Evolutionary conservation across 2,113 vertebrate genomes (phyloP).

Genomic region (Nettapus auritus): DNA sequence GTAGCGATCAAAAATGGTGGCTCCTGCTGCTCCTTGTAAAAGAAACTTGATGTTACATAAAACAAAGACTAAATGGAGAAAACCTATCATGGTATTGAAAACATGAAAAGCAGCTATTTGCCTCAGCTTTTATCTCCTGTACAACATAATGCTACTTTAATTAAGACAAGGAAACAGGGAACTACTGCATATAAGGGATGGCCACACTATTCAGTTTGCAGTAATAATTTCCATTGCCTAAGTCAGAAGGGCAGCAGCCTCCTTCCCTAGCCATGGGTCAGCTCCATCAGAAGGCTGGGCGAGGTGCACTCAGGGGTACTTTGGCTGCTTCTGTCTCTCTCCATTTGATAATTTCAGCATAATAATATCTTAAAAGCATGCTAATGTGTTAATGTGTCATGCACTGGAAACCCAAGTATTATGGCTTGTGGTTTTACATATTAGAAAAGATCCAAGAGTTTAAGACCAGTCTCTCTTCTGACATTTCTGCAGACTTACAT

Average conservation of each 20-base stretch:
- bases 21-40: not conserved
- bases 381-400: not conserved
- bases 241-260: not conserved
- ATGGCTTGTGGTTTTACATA: not conserved
- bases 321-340: not conserved
- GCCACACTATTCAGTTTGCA: accelerated
- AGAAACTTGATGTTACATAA: not conserved
- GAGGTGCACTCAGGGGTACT: not conserved
- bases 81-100: accelerated
- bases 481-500: not conserved
- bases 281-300: not conserved
- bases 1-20: not conserved
- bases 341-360: not conserved
- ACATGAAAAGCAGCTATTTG: not conserved
- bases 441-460: not conserved
- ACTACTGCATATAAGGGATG: not conserved
- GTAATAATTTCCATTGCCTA: not conserved
- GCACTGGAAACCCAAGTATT: not conserved
- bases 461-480: not conserved
- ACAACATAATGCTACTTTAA: not conserved
- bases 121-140: not conserved
- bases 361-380: not conserved
- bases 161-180: not conserved
- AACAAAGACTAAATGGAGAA: not conserved
- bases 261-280: not conserved